These are phyloP conservation scores for Macheiramphus alcinus DNA, from an alignment of 2,113 vertebrate species.

Conservation along the genomic window DNA sequence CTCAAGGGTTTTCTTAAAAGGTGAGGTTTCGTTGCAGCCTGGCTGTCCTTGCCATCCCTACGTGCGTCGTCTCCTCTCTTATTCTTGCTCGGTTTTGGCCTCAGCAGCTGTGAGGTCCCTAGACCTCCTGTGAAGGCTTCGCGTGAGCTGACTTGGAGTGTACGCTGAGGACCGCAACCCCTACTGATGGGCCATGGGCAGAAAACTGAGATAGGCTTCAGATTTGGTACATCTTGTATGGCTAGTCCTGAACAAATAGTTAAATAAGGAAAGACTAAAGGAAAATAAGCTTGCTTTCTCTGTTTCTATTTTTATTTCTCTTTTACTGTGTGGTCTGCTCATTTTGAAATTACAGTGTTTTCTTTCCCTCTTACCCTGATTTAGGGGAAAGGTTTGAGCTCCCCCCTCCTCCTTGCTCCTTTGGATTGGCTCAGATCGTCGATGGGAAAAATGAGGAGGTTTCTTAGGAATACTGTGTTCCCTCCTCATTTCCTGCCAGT, in stretches of 20 bases:
- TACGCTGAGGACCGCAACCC: background rate
- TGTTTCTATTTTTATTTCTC: slow-evolving; percentile 25
- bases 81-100: background rate
- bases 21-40: background rate
- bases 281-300: background rate
- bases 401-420: background rate
- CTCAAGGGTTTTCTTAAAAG: background rate
- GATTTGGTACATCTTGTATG: background rate
- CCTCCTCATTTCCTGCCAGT: background rate
- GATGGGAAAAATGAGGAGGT: background rate
- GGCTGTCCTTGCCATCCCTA: background rate
- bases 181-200: rapidly evolving
- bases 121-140: background rate
- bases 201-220: rapidly evolving
- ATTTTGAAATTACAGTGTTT: background rate
- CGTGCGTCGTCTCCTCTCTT: background rate
- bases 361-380: slow-evolving; percentile 2
- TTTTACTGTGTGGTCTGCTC: slow-evolving; percentile 17
- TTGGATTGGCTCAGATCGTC: background rate
- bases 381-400: background rate
- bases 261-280: background rate
- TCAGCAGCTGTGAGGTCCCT: background rate
- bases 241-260: background rate
- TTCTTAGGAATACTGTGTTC: slow-evolving; percentile 3
- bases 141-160: rapidly evolving